Conservation (phyloP, 1,140 invertebrate species). For the Heterodera carotae region DNA sequence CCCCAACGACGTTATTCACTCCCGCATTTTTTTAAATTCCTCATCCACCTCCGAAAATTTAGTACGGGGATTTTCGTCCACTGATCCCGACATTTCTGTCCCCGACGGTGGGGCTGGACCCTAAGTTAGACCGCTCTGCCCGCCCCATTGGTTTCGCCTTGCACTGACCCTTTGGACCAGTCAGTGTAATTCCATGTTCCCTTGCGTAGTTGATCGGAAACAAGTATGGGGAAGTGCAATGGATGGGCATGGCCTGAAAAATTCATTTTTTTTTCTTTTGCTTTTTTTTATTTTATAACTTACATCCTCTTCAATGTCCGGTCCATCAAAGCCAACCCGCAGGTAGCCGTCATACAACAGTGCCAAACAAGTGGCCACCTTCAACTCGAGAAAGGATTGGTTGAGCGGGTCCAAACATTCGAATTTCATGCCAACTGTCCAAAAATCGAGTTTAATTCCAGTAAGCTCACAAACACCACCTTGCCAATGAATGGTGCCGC, state of each 20-base stretch:
- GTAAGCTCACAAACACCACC: background rate
- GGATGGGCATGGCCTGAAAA: slow-evolving; percentile 35
- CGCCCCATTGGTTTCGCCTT: too few species aligned
- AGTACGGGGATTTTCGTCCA: too few species aligned
- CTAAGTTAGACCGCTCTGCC: too few species aligned
- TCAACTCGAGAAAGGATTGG: slow-evolving; percentile 31
- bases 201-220: slow-evolving; percentile 37
- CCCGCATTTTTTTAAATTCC: too few species aligned
- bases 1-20: too few species aligned
- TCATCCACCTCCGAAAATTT: too few species aligned
- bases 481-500: background rate
- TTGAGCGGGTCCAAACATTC: slow-evolving; percentile 52
- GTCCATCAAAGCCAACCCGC: slow-evolving; percentile 53
- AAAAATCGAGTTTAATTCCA: background rate
- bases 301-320: slow-evolving; percentile 45
- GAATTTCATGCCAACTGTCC: slow-evolving; percentile 43
- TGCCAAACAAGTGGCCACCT: slow-evolving; percentile 44
- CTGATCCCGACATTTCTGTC: too few species aligned
- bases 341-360: slow-evolving; percentile 45
- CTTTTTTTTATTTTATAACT: background rate
- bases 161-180: slow-evolving; percentile 25
- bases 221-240: slow-evolving; percentile 37
- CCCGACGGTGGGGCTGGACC: too few species aligned
- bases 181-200: slow-evolving; percentile 31
- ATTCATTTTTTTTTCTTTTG: background rate